These are phyloP conservation scores for Pseudorhombus dupliciocellatus DNA, from an alignment of 2,113 vertebrate genomes.

Conservation along the genomic window DNA sequence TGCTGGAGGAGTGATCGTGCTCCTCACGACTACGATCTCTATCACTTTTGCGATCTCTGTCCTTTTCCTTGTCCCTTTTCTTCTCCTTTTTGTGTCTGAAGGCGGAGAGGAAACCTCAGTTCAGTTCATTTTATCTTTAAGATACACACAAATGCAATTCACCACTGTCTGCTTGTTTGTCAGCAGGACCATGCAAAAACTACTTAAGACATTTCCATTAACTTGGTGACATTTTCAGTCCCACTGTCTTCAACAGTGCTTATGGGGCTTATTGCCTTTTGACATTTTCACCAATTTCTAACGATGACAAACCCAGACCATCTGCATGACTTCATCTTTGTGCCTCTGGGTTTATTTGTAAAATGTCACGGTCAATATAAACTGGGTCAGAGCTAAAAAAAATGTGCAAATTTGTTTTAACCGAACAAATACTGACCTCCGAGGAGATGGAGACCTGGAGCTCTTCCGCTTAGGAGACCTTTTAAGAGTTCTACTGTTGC, in stretches of 20 bases:
- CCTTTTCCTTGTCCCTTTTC: constrained; percentile 93
- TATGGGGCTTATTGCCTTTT: no score
- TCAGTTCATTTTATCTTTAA: no score
- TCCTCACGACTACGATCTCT: constrained; percentile 86
- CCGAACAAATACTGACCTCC: constrained; percentile 81
- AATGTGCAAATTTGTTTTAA: background rate
- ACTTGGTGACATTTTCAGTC: no score
- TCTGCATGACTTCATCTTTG: no score
- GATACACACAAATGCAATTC: no score
- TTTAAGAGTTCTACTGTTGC: constrained; percentile 85
- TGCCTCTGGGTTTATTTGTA: background rate
- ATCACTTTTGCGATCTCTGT: constrained; percentile 79
- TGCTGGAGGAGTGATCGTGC: constrained; percentile 88
- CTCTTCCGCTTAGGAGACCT: constrained; percentile 90
- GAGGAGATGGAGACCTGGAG: constrained; percentile 90
- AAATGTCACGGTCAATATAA: background rate
- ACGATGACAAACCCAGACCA: no score
- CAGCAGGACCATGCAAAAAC: no score
- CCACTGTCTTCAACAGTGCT: no score
- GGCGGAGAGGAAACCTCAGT: background rate
- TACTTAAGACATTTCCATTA: no score
- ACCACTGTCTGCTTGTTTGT: no score
- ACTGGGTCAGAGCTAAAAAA: no score
- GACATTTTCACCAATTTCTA: no score
- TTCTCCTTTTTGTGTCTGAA: constrained; percentile 97